Conservation (phyloP, 2,888 invertebrate genomes). For the Nebria brevicollis region DNA sequence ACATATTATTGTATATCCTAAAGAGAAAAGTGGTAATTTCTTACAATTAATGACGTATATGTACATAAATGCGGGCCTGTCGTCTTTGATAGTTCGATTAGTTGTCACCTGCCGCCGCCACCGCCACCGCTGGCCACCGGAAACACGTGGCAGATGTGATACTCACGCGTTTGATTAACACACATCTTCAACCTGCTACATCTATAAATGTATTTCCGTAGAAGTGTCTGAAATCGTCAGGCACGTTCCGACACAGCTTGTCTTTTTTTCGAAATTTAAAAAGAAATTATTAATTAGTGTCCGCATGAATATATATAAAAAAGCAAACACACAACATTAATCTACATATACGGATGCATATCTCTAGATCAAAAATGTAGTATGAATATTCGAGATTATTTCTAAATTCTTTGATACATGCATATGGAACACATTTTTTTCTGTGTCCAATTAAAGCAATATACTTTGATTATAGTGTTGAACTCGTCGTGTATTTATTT, state of each 20-base stretch:
- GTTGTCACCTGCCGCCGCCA: conserved; percentile 22
- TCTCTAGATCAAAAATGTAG: too few species aligned
- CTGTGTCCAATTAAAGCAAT: neutral
- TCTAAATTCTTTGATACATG: neutral
- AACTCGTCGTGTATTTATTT: neutral
- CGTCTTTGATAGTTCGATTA: neutral
- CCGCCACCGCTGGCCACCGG: conserved; percentile 18
- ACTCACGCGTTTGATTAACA: conserved; percentile 11
- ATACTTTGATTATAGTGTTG: neutral
- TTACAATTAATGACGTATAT: neutral
- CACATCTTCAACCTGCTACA: neutral
- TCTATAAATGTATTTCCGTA: neutral
- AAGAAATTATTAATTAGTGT: neutral
- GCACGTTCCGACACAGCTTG: neutral
- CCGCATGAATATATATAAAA: too few species aligned
- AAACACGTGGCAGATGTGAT: conserved; percentile 22
- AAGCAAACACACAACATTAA: too few species aligned
- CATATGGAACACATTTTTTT: neutral
- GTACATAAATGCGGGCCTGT: conserved; percentile 14
- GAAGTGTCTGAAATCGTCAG: neutral
- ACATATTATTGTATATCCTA: neutral
- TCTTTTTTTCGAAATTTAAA: neutral
- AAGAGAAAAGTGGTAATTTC: neutral
- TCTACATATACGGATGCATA: too few species aligned
- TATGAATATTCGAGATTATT: too few species aligned